phyloP scores from a whole-genome alignment of 2,888 invertebrate species.

The Hermaeophaga mercurialis region DNA sequence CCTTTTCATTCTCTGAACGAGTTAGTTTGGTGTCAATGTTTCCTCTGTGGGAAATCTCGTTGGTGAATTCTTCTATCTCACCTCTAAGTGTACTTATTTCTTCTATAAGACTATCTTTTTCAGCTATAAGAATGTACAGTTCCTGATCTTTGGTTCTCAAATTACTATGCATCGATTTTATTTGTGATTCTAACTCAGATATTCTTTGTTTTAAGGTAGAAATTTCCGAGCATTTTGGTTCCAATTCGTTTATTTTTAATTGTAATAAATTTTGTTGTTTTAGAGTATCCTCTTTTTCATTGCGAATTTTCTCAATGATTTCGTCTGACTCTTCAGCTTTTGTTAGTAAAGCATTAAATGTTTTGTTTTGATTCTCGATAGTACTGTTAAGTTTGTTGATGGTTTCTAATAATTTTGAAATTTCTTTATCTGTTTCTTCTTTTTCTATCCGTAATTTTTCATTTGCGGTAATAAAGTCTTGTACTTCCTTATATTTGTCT shows the following conservation, averaged over 20 bases:
- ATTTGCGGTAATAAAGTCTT: slow-evolving; percentile 21
- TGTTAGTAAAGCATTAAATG: slow-evolving; percentile 36
- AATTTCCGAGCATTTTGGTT: slow-evolving; percentile 26
- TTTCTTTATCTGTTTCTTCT: slow-evolving; percentile 25
- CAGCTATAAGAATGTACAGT: slow-evolving; percentile 26
- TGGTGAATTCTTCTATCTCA: slow-evolving; percentile 31
- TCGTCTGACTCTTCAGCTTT: slow-evolving; percentile 29
- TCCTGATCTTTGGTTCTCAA: slow-evolving; percentile 28
- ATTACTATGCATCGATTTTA: too few species aligned
- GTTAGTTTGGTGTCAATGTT: slow-evolving; percentile 12
- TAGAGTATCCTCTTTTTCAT: slow-evolving; percentile 25
- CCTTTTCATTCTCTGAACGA: slow-evolving; percentile 28
- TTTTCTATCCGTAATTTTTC: slow-evolving; percentile 19
- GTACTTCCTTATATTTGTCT: slow-evolving; percentile 15
- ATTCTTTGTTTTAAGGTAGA: slow-evolving; percentile 15
- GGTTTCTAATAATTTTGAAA: slow-evolving; percentile 24
- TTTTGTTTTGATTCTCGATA: slow-evolving; percentile 32
- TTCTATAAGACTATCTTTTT: slow-evolving; percentile 29
- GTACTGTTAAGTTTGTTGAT: slow-evolving; percentile 22
- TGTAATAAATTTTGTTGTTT: slow-evolving; percentile 34
- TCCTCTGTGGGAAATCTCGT: slow-evolving; percentile 21
- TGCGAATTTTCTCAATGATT: slow-evolving; percentile 25
- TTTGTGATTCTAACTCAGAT: slow-evolving; percentile 25
- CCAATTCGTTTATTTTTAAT: slow-evolving; percentile 30
- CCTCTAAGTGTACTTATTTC: slow-evolving; percentile 33